Conservation (phyloP, 2,797 vertebrate species). For the Pseudochromis fuscus region DNA sequence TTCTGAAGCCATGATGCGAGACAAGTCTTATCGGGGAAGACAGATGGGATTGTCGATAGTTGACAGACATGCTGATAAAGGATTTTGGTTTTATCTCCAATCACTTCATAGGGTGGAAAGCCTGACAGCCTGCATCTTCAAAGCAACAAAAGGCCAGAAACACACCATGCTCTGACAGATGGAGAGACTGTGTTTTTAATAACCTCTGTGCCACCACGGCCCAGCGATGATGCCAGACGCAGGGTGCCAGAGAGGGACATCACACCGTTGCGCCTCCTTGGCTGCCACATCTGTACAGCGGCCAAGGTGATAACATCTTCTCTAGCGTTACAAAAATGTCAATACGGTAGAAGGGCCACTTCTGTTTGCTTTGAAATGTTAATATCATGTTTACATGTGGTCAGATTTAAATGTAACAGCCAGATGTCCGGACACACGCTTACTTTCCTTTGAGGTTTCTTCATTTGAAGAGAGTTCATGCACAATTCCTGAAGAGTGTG, state of each 20-base stretch:
- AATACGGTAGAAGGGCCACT: conserved; percentile 24
- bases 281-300: conserved; percentile 61
- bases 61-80: conserved; percentile 86
- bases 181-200: conserved; percentile 77
- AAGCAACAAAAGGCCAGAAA: conserved; percentile 83
- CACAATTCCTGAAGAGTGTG: conserved; percentile 11
- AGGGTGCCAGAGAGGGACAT: conserved; percentile 44
- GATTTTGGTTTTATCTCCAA: conserved; percentile 84
- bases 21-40: conserved; percentile 82
- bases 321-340: conserved; percentile 52
- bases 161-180: conserved; percentile 72
- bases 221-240: conserved; percentile 57
- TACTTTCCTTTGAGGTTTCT: conserved; percentile 50
- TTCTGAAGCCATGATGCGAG: conserved; percentile 64
- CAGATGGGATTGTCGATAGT: conserved; percentile 87
- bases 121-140: conserved; percentile 82
- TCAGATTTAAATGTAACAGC: conserved; percentile 42
- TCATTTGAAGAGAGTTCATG: conserved; percentile 36
- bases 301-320: conserved; percentile 64
- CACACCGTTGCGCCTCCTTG: conserved; percentile 37
- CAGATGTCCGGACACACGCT: conserved; percentile 43
- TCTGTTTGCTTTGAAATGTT: conserved; percentile 63
- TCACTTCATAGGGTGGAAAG: conserved; percentile 79
- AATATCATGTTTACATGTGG: conserved; percentile 48
- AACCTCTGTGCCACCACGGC: conserved; percentile 67